A percentile compares a stretch with the other conserved stretches of the same genome.
These are phyloP conservation scores for Drosophila obscura DNA, from an alignment of 1,140 invertebrate species.

Conservation along the genomic window DNA sequence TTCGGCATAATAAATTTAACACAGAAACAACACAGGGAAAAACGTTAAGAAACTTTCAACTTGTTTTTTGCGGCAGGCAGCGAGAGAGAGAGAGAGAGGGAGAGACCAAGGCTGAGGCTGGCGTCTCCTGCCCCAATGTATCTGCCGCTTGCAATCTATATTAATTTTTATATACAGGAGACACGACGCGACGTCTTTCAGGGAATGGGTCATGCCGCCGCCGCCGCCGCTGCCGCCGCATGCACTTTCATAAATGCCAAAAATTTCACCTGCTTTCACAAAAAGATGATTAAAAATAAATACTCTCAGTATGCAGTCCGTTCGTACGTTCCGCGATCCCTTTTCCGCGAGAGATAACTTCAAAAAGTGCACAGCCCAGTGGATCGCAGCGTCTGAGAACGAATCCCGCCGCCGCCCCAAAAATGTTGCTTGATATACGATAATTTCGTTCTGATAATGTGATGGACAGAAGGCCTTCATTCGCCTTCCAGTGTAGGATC, in stretches of 20 bases:
- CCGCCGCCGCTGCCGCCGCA: too few species aligned
- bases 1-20: conserved; percentile 82
- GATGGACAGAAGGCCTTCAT: conserved; percentile 62
- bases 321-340: conserved; percentile 17
- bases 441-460: conserved; percentile 82
- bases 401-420: conserved; percentile 2
- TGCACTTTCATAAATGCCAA: conserved; percentile 82
- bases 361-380: too few species aligned
- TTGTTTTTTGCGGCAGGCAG: conserved; percentile 32
- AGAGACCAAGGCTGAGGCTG: too few species aligned
- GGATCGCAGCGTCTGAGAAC: conserved; percentile 7
- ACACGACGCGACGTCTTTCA: conserved; percentile 12
- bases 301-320: conserved; percentile 54
- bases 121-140: conserved; percentile 29
- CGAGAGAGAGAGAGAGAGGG: too few species aligned
- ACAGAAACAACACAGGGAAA: conserved; percentile 44
- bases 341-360: too few species aligned
- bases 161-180: conserved; percentile 75
- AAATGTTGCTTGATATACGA: conserved; percentile 70
- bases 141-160: conserved; percentile 79
- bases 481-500: conserved; percentile 2
- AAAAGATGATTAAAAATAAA: conserved; percentile 83
- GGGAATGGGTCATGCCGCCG: conserved; percentile 64
- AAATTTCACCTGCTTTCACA: conserved; percentile 83
- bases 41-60: conserved; percentile 64